These are phyloP conservation scores for Capreolus pygargus DNA, from an alignment of 2,113 vertebrate genomes.

Conservation along the genomic window DNA sequence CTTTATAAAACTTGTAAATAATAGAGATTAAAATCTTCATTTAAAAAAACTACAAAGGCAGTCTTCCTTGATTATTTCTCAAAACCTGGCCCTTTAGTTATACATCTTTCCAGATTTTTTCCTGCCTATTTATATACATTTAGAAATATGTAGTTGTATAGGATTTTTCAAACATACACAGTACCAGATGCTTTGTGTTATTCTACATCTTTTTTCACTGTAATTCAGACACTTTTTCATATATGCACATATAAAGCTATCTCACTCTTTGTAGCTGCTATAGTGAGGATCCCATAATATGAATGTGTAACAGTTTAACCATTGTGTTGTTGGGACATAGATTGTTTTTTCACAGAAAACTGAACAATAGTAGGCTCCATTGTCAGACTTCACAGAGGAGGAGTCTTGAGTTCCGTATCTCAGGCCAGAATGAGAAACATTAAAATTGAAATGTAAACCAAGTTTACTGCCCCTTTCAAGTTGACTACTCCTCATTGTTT, in stretches of 20 bases:
- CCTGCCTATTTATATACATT: background rate
- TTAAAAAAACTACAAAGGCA: background rate
- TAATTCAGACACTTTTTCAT: background rate
- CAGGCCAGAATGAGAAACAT: background rate
- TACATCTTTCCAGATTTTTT: background rate
- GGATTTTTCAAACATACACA: background rate
- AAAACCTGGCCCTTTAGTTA: background rate
- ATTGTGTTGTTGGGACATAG: background rate
- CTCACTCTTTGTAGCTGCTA: background rate
- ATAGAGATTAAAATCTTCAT: background rate
- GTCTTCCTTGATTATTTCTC: background rate
- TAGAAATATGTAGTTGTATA: background rate
- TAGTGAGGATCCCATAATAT: background rate
- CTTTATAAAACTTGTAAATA: background rate
- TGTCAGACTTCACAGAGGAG: background rate
- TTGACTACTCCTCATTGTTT: background rate
- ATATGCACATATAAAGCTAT: background rate
- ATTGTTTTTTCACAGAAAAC: slow-evolving; percentile 20
- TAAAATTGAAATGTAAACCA: background rate
- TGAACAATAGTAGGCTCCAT: background rate
- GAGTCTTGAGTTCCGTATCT: background rate
- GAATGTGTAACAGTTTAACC: background rate
- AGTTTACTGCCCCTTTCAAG: background rate
- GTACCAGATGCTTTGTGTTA: background rate
- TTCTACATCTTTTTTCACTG: background rate